Evolutionary conservation across 2,888 invertebrate species (phyloP), one percentile per base, ranked within the genome.

Genomic region (Masnerella sp.): DNA sequence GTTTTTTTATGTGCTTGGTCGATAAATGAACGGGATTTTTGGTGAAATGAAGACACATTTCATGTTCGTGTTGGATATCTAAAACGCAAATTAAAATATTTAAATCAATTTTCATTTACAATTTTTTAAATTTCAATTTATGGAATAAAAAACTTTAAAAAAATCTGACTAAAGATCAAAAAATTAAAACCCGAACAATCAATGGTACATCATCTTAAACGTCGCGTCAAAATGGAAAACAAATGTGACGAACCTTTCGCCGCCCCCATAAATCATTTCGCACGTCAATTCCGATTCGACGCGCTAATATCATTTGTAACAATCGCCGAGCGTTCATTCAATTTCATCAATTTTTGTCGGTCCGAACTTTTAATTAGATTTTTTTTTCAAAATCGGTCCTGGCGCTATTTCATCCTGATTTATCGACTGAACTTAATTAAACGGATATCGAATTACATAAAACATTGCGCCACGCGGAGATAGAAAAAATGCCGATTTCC

Each of bases 301-400:
- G 30, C 18, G 42, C 30, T 56, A 42, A 56, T 42, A 30, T 56
- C 42, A 42, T 56, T 56, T 56, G 54, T 54, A 54, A 54, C 54
- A 40, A 40, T 28, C 28, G 40, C 40, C 17, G 14, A 12, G 40
- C 28, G 38, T 54, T 54, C 54, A 40, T 54, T 54, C 40, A 54
- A 34, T 28, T 36, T 43, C 42, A 42, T 30, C 30, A 40, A 56
- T 56, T 56, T 56, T 42, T 20, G 8, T 14, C 14, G 12, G 32
- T 20, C 42, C 42, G 42, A 56, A 42, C 30, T 56, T 32, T 43
- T 56, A 43, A 56, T 43, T 32, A 56, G 42, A 56, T 56, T 40
- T 56, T 56, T 32, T 56, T 42, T 43, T 12, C 14, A 28, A 18
- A 54, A 32, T 56, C 20, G n/a, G 30, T 4, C 18, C 9, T 9